phyloP scores from a whole-genome alignment of 2,888 invertebrate species.

The Tubiluchus corallicola region DNA sequence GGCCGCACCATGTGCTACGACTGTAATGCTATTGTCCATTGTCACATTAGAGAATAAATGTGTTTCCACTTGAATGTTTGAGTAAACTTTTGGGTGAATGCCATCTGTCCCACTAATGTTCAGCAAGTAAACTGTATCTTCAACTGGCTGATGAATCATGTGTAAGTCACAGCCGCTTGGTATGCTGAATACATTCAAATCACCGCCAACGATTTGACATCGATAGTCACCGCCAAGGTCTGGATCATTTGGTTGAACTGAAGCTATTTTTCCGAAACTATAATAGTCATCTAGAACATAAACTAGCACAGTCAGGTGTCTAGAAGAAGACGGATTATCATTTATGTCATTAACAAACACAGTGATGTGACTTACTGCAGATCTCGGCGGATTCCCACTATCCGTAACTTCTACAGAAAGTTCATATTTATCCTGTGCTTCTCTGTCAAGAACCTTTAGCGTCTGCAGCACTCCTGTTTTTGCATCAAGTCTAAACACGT shows the following conservation, averaged over 20 bases:
- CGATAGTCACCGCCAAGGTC: slow-evolving; percentile 74
- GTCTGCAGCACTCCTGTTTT: slow-evolving; percentile 62
- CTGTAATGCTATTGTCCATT: slow-evolving; percentile 58
- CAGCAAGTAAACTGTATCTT: slow-evolving; percentile 35
- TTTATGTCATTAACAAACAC: slow-evolving; percentile 68
- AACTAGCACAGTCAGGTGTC: slow-evolving; percentile 59
- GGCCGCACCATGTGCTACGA: slow-evolving; percentile 51
- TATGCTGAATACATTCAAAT: slow-evolving; percentile 36
- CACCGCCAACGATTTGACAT: slow-evolving; percentile 47
- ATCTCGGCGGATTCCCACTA: slow-evolving; percentile 62
- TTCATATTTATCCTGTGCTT: slow-evolving; percentile 51
- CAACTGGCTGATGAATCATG: slow-evolving; percentile 41
- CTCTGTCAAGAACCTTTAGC: slow-evolving; percentile 59
- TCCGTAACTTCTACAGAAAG: slow-evolving; percentile 68
- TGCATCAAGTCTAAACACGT: slow-evolving; percentile 52
- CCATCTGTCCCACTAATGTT: slow-evolving; percentile 76
- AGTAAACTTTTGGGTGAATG: slow-evolving; percentile 62
- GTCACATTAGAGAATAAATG: slow-evolving; percentile 58
- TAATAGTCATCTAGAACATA: slow-evolving; percentile 36
- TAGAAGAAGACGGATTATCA: slow-evolving; percentile 66
- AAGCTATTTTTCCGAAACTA: slow-evolving; percentile 63
- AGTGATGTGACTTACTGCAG: slow-evolving; percentile 53
- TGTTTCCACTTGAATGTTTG: slow-evolving; percentile 64
- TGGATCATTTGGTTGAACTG: slow-evolving; percentile 76
- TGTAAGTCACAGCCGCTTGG: slow-evolving; percentile 58